Evolutionary conservation across 1,140 invertebrate genomes (phyloP).

Genomic region (Ips nitidus): DNA sequence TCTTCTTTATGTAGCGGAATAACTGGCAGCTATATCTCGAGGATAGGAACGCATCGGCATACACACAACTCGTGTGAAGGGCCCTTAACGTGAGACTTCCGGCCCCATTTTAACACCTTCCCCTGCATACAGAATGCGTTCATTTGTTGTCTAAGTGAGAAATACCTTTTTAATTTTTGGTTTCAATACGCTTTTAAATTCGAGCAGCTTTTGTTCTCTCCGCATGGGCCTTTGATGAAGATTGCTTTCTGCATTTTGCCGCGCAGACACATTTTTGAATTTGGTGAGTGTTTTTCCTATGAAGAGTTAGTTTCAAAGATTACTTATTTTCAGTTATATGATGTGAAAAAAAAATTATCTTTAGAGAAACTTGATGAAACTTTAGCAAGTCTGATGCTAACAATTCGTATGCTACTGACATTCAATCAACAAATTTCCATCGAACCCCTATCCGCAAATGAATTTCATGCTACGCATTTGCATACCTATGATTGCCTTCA

Average conservation of each 20-base stretch:
- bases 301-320: too few species aligned
- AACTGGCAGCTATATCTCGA: slow-evolving; percentile 14
- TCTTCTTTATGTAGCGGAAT: slow-evolving; percentile 15
- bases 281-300: too few species aligned
- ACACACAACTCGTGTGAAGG: slow-evolving; percentile 24
- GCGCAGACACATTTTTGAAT: too few species aligned
- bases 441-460: background rate
- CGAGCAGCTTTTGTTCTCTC: slow-evolving; percentile 9
- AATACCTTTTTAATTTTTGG: slow-evolving; percentile 37
- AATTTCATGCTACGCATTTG: slow-evolving; percentile 11
- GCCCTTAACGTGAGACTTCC: slow-evolving; percentile 39
- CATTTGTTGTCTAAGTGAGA: slow-evolving; percentile 38
- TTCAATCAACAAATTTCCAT: slow-evolving; percentile 9
- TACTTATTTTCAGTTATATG: too few species aligned
- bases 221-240: background rate
- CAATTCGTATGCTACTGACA: too few species aligned
- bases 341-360: too few species aligned
- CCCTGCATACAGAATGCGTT: slow-evolving; percentile 26
- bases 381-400: too few species aligned
- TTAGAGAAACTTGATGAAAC: too few species aligned
- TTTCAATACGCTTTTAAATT: slow-evolving; percentile 28
- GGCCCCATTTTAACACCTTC: slow-evolving; percentile 41
- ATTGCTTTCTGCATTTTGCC: background rate
- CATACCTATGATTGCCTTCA: slow-evolving; percentile 13
- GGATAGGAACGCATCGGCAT: slow-evolving; percentile 18